phyloP scores from a whole-genome alignment of 1,140 invertebrate genomes.

The Idris sp. region DNA sequence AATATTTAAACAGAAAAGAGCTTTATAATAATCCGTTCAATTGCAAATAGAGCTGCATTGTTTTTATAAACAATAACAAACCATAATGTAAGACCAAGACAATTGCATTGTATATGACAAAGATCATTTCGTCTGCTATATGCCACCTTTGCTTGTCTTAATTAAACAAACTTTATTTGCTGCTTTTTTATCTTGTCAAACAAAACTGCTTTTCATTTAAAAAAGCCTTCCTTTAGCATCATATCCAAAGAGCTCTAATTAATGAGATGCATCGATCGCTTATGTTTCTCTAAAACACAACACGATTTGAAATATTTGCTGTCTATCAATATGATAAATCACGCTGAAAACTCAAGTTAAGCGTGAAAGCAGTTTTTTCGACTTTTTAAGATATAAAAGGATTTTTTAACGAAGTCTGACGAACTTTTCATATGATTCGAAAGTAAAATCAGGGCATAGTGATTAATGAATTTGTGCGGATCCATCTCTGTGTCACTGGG shows the following conservation, averaged over 20 bases:
- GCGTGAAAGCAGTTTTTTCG: slow-evolving; percentile 31
- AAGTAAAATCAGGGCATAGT: slow-evolving; percentile 35
- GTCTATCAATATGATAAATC: slow-evolving; percentile 26
- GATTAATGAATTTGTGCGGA: slow-evolving; percentile 53
- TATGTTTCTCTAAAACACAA: slow-evolving; percentile 2
- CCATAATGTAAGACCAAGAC: slow-evolving; percentile 15
- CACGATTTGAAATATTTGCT: neutral
- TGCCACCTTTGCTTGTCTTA: slow-evolving; percentile 10
- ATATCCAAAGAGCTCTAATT: slow-evolving; percentile 5
- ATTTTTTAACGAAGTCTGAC: slow-evolving; percentile 40
- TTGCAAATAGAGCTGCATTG: slow-evolving; percentile 22
- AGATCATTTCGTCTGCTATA: slow-evolving; percentile 3
- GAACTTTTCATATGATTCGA: slow-evolving; percentile 53
- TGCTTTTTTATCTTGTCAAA: slow-evolving; percentile 1
- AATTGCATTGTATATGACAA: slow-evolving; percentile 13
- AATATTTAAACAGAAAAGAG: neutral
- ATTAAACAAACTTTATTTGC: slow-evolving; percentile 12
- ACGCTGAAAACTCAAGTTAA: slow-evolving; percentile 9
- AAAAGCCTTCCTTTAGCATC: too few relatives aligned
- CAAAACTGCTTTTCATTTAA: too few relatives aligned
- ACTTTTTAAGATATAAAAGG: slow-evolving; percentile 47
- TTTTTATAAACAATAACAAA: slow-evolving; percentile 11
- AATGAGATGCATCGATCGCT: slow-evolving; percentile 4
- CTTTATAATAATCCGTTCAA: slow-evolving; percentile 20
- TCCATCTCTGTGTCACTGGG: slow-evolving; percentile 31